Percentiles rank a stretch among this genome's conserved stretches.
These are phyloP conservation scores for Spilosoma lubricipeda DNA, from an alignment of 2,888 invertebrate species.

Conservation along the genomic window DNA sequence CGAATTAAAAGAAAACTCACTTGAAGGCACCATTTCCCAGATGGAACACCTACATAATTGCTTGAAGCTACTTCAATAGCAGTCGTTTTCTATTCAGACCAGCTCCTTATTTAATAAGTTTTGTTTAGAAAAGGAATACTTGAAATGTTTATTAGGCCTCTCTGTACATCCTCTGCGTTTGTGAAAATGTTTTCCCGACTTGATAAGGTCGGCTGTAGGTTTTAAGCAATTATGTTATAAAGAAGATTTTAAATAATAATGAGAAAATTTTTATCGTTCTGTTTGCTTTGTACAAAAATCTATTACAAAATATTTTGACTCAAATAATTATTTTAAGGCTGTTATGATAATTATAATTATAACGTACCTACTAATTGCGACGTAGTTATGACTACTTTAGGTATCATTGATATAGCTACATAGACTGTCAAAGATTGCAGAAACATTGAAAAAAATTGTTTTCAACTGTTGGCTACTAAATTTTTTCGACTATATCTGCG, in stretches of 20 bases:
- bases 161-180: background rate
- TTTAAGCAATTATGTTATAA: background rate
- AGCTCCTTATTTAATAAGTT: constrained; percentile 7
- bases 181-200: background rate
- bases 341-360: background rate
- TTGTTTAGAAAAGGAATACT: constrained; percentile 5
- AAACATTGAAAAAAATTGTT: too few species aligned
- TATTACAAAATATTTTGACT: background rate
- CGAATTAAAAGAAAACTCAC: constrained; percentile 6
- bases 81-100: background rate
- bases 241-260: background rate
- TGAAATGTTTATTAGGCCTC: background rate
- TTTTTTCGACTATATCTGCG: background rate
- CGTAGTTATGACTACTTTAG: background rate
- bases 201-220: background rate
- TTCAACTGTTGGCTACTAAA: background rate
- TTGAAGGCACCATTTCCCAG: background rate
- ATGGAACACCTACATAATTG: constrained; percentile 8
- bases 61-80: constrained; percentile 2
- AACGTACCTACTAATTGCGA: background rate
- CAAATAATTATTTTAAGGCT: too few species aligned
- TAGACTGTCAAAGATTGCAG: background rate
- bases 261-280: background rate
- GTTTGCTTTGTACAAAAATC: background rate
- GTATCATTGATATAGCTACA: background rate